phyloP scores from a whole-genome alignment of 2,113 vertebrate species.

The Corythornis madagascariensis region DNA sequence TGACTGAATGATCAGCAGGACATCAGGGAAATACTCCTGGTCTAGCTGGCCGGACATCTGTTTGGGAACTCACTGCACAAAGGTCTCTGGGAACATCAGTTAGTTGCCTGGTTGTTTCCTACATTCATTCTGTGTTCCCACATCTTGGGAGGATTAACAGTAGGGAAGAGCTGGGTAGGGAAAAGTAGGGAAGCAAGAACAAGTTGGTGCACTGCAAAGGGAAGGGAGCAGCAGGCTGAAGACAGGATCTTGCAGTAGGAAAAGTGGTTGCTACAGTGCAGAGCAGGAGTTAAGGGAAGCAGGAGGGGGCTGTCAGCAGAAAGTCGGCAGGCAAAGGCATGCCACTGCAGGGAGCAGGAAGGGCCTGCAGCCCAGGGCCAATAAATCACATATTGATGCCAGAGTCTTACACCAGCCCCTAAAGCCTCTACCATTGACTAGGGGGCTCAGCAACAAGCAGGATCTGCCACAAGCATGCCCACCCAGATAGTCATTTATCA shows the following conservation, averaged over 20 bases:
- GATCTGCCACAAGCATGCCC: background rate
- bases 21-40: background rate
- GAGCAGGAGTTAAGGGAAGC: background rate
- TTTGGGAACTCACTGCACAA: background rate
- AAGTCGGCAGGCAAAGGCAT: background rate
- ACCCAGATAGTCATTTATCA: background rate
- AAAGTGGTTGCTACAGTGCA: conserved; percentile 33
- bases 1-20: background rate
- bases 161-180: background rate
- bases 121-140: background rate
- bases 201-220: background rate
- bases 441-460: background rate
- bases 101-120: background rate
- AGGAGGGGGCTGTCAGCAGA: background rate
- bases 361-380: background rate
- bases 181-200: background rate
- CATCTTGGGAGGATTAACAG: background rate
- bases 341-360: background rate
- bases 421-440: background rate
- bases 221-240: background rate
- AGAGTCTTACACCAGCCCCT: background rate
- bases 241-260: background rate
- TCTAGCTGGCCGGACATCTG: background rate
- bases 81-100: background rate
- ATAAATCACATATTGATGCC: background rate